These are phyloP conservation scores for Prunella fulvescens DNA, from an alignment of 2,113 vertebrate genomes.

Conservation along the genomic window DNA sequence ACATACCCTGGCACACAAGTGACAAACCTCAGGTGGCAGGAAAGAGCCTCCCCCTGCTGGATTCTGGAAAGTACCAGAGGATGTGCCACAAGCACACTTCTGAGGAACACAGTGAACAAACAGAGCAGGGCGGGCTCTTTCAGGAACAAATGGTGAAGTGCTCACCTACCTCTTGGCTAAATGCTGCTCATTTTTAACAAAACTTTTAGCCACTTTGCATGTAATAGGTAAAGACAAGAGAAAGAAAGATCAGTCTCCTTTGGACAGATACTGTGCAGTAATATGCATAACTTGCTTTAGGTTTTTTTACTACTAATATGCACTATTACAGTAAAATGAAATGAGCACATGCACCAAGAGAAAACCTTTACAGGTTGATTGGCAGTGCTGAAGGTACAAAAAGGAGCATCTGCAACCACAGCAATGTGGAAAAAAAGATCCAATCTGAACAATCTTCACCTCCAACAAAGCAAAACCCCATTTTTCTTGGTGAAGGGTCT, in stretches of 20 bases:
- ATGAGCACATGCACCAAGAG: fast-evolving
- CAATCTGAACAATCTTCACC: background rate
- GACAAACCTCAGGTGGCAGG: background rate
- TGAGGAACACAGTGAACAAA: fast-evolving
- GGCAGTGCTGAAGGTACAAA: background rate
- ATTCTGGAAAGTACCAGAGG: background rate
- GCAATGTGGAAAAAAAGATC: background rate
- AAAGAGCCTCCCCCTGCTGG: background rate
- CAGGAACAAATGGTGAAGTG: background rate
- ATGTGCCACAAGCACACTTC: background rate
- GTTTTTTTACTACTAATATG: background rate
- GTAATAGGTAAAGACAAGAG: background rate
- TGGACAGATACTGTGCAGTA: background rate
- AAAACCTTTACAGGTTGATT: background rate
- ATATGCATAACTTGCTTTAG: background rate
- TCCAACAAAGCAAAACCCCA: fast-evolving
- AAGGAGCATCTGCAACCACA: background rate
- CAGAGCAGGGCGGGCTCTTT: background rate
- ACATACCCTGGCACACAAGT: fast-evolving
- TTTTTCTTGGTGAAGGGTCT: background rate
- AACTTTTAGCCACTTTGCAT: background rate
- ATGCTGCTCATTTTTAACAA: background rate
- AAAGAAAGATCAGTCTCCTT: background rate
- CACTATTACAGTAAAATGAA: background rate
- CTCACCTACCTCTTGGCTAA: fast-evolving